Evolutionary conservation across 2,797 vertebrate species (phyloP), one percentile per base, ranked within the genome.

Genomic region (Hipposideros larvatus): DNA sequence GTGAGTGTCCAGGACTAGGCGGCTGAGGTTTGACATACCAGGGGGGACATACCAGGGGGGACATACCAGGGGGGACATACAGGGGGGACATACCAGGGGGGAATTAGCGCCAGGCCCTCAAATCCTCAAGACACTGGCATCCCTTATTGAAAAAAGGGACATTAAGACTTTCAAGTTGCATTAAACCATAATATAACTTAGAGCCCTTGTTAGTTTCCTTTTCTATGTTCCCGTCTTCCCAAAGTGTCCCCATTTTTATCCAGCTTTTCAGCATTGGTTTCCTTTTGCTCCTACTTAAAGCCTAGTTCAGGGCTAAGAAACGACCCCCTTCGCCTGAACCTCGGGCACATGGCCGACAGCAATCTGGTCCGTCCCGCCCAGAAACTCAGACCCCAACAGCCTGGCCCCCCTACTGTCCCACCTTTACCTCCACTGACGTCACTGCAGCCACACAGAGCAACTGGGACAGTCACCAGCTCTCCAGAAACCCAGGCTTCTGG

Each of bases 81-180:
- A 34, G 34, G 37, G 37, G 37, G 43, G 43, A 37, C 37, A 37
- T 37, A 37, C 37, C 37, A 37, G 37, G 37, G 37, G 37, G 37
- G 37, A 57, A 43, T 26, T 0, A 11, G 55, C 66, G 19, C 22
- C 8, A 79, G 59, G 1, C 24, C 22, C 59, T n/a, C 1, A 10
- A 0, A 2, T 0, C 9, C n/a, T 71, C 26, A 5, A 10, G 66
- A 16, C 3, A 5, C 66, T 0, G 16, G 46, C 22, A 2, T 31
- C 22, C 0, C 28, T 0, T 0, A 0, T 3, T 8, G n/a, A 24
- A 59, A 18, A 2, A 0, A 4, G 34, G 65, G 11, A 2, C 14
- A 1, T 15, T 0, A 9, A 4, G 28, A 7, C 59, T 48, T n/a
- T 26, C 68, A 1, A 68, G 31, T 5, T 21, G 4, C 14, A 5